A percentile compares a stretch with the other conserved stretches of the same genome.
Conservation (phyloP, 1,140 invertebrate genomes). For the Parasteatoda tepidariorum region DNA sequence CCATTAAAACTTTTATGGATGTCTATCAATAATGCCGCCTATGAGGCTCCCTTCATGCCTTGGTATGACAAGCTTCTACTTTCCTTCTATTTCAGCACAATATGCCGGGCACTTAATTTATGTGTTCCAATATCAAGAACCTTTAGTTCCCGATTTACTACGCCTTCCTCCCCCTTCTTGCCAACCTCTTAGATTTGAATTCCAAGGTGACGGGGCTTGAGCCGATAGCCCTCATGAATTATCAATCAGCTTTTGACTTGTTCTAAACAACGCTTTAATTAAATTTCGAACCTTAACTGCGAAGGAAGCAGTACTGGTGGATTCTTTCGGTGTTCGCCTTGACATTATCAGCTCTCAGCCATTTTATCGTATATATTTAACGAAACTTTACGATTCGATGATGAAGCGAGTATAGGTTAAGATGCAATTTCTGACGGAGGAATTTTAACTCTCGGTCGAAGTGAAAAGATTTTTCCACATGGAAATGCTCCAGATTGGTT, state of each 20-base stretch:
- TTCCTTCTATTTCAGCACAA: slow-evolving; percentile 28
- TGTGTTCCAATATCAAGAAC: slow-evolving; percentile 48
- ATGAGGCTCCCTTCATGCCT: slow-evolving; percentile 22
- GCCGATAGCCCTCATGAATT: slow-evolving; percentile 42
- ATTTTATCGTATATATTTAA: too few species aligned
- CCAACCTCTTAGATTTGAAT: neutral
- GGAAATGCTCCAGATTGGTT: too few species aligned
- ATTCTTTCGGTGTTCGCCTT: too few species aligned
- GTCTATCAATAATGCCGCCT: neutral
- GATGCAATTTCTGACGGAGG: too few species aligned
- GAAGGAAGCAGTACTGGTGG: too few species aligned
- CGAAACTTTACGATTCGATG: too few species aligned
- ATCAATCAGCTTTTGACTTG: slow-evolving; percentile 34
- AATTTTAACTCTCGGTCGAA: too few species aligned
- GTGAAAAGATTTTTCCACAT: too few species aligned
- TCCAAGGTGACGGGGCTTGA: slow-evolving; percentile 20
- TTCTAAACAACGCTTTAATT: slow-evolving; percentile 47
- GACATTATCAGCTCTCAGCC: too few species aligned
- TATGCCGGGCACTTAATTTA: slow-evolving; percentile 50
- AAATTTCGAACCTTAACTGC: slow-evolving; percentile 25
- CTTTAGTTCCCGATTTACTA: slow-evolving; percentile 51
- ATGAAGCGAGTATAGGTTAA: too few species aligned
- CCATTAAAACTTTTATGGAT: slow-evolving; percentile 25
- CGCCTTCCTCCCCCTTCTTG: neutral
- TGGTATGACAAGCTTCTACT: slow-evolving; percentile 19